These are phyloP conservation scores for Megalonaias nervosa DNA, from an alignment of 1,140 invertebrate genomes.

Conservation along the genomic window DNA sequence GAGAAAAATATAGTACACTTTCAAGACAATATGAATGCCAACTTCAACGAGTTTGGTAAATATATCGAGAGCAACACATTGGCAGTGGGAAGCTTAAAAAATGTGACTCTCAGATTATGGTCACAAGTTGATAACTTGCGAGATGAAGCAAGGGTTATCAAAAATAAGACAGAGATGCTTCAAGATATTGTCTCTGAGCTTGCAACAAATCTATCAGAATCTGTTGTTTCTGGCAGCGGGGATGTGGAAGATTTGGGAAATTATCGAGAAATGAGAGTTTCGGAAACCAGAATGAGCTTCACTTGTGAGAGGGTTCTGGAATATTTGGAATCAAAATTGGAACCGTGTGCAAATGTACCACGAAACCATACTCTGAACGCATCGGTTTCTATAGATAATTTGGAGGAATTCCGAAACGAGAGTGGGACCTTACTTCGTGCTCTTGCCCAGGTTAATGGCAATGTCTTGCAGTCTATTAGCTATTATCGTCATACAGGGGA, in stretches of 20 bases:
- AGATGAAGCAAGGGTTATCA: no score
- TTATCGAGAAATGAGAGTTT: slow-evolving; percentile 10
- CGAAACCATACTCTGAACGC: neutral
- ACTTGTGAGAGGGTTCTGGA: slow-evolving; percentile 23
- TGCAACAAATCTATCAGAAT: no score
- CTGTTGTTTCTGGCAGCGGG: neutral
- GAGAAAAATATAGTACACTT: slow-evolving; percentile 29
- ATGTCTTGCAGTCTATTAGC: slow-evolving; percentile 42
- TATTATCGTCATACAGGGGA: slow-evolving; percentile 42
- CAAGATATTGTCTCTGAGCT: no score
- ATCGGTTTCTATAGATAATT: neutral
- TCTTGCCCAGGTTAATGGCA: slow-evolving; percentile 39
- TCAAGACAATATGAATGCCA: slow-evolving; percentile 9
- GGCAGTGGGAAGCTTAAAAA: no score
- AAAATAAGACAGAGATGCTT: no score
- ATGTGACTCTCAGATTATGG: no score
- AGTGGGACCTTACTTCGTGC: slow-evolving; percentile 33
- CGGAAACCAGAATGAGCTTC: neutral
- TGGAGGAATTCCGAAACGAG: slow-evolving; percentile 23
- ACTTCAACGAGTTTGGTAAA: slow-evolving; percentile 1
- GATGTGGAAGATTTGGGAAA: neutral
- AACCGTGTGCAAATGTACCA: slow-evolving; percentile 11
- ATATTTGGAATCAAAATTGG: slow-evolving; percentile 25
- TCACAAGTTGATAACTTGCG: no score
- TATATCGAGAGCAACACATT: no score